A percentile compares a stretch with the other conserved stretches of the same genome.
These are phyloP conservation scores for Drosophila nr. fundita DNA, from an alignment of 2,888 invertebrate species.

Conservation along the genomic window DNA sequence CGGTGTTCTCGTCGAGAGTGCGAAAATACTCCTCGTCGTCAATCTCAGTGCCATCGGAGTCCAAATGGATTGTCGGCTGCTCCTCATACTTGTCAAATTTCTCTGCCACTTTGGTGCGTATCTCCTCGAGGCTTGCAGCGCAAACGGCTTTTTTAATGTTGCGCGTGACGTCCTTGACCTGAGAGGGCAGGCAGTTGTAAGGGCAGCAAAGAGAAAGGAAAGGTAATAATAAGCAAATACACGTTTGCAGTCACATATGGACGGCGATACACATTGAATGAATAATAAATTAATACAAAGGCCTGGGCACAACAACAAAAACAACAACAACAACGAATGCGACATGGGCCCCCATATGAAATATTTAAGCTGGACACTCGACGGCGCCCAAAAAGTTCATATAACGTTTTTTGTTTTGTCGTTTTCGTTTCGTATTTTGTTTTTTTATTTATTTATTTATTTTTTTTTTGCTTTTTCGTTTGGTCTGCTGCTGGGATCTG, in stretches of 20 bases:
- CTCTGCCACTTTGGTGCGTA: conserved; percentile 90
- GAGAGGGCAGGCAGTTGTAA: conserved; percentile 13
- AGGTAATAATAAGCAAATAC: conserved; percentile 57
- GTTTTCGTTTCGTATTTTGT: conserved; percentile 1
- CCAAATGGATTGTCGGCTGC: conserved; percentile 92
- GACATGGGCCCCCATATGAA: conserved; percentile 49
- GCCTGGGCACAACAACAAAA: conserved; percentile 13
- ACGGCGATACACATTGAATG: conserved; percentile 57
- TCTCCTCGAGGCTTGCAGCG: conserved; percentile 91
- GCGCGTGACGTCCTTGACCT: conserved; percentile 89
- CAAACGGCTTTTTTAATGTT: conserved; percentile 93
- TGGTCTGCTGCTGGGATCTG: conserved; percentile 6
- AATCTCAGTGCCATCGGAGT: conserved; percentile 97
- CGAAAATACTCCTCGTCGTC: conserved; percentile 98
- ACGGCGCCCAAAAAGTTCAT: conserved; percentile 48
- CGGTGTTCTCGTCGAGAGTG: conserved; percentile 94
- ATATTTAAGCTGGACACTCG: conserved; percentile 60
- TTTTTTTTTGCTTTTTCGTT: conserved; percentile 8
- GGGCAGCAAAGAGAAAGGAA: conserved; percentile 1
- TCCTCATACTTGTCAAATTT: conserved; percentile 89
- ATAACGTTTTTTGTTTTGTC: conserved; percentile 3
- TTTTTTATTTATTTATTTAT: background rate
- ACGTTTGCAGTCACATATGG: conserved; percentile 53
- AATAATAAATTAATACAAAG: conserved; percentile 71
- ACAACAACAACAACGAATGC: conserved; percentile 32